phyloP scores from a whole-genome alignment of 2,888 invertebrate species.

The Megamerina dolium region DNA sequence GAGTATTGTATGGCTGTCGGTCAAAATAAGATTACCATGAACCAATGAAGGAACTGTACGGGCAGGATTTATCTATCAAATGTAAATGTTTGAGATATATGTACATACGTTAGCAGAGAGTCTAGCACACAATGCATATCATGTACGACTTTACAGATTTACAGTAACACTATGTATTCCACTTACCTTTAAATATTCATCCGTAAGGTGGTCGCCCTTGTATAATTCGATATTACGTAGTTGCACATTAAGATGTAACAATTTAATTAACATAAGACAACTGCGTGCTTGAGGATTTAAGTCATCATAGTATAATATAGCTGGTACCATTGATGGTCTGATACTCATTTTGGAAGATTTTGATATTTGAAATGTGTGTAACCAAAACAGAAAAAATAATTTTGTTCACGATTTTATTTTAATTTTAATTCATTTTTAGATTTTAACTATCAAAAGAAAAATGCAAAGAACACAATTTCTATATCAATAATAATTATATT shows the following conservation, averaged over 20 bases:
- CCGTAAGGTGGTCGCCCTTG: constrained; percentile 42
- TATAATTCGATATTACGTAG: constrained; percentile 43
- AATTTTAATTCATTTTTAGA: neutral
- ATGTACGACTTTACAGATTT: too few relatives aligned
- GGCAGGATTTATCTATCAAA: constrained; percentile 46
- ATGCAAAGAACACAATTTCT: too few relatives aligned
- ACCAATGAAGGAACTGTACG: constrained; percentile 45
- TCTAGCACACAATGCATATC: too few relatives aligned
- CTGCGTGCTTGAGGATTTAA: constrained; percentile 49
- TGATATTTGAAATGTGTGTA: too few relatives aligned
- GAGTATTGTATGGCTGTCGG: constrained; percentile 50
- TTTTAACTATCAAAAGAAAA: neutral
- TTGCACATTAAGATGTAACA: constrained; percentile 47
- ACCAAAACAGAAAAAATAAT: too few relatives aligned
- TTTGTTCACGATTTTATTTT: too few relatives aligned
- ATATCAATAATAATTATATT: too few relatives aligned
- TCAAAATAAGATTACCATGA: constrained; percentile 42
- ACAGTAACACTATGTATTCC: too few relatives aligned
- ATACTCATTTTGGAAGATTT: too few relatives aligned
- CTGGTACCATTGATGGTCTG: too few relatives aligned
- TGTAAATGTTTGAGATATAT: too few relatives aligned
- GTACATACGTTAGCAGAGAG: too few relatives aligned
- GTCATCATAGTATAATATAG: constrained; percentile 42
- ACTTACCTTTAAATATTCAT: constrained; percentile 36
- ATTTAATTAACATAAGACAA: constrained; percentile 46